Conservation (phyloP, 2,797 vertebrate genomes). For the Cirrhinus molitorella region DNA sequence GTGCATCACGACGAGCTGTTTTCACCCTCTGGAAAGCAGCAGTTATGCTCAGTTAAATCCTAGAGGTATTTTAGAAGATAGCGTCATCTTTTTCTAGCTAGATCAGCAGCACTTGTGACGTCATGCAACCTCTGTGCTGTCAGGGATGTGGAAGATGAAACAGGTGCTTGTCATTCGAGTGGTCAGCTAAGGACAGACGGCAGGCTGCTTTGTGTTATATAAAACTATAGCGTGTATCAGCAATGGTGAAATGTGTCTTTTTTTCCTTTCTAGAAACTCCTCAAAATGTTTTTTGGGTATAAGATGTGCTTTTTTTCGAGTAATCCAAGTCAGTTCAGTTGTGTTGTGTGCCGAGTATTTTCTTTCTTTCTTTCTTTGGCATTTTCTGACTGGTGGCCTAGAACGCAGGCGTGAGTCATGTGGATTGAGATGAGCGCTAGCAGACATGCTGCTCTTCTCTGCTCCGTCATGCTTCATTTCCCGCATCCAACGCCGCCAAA, state of each 20-base stretch:
- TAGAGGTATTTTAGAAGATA: slow-evolving; percentile 73
- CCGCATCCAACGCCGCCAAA: neutral
- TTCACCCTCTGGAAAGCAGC: slow-evolving; percentile 67
- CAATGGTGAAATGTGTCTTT: neutral
- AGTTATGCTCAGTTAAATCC: slow-evolving; percentile 70
- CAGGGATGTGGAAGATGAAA: slow-evolving; percentile 55
- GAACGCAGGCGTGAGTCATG: slow-evolving; percentile 71
- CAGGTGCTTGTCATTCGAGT: slow-evolving; percentile 49
- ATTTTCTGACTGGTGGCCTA: slow-evolving; percentile 71
- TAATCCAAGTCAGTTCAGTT: neutral
- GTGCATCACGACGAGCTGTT: neutral
- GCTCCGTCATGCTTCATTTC: slow-evolving; percentile 17
- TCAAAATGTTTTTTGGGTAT: neutral
- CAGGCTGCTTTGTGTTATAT: neutral
- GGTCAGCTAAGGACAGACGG: slow-evolving; percentile 51
- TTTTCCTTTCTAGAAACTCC: neutral
- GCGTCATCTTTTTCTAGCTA: slow-evolving; percentile 61
- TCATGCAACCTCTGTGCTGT: slow-evolving; percentile 32
- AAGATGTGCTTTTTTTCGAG: neutral
- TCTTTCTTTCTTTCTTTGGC: slow-evolving; percentile 42
- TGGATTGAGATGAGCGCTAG: slow-evolving; percentile 48
- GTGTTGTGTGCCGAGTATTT: neutral
- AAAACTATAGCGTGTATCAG: neutral
- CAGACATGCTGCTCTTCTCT: slow-evolving; percentile 9
- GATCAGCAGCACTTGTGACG: slow-evolving; percentile 63